Conservation (phyloP, 2,888 invertebrate species). For the Sminthurinus aureus region DNA sequence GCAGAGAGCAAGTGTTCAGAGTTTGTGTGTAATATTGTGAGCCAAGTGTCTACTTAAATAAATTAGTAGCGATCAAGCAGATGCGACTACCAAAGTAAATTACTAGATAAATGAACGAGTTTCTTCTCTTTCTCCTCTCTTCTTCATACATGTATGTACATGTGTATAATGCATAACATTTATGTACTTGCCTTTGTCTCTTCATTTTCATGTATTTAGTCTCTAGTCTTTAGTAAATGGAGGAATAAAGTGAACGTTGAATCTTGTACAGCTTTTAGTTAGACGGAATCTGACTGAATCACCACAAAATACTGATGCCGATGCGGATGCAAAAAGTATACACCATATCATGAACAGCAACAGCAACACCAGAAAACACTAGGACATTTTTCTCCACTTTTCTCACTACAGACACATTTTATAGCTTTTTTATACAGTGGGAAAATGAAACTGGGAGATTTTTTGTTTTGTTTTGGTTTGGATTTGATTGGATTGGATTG, state of each 20-base stretch:
- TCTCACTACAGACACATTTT: background rate
- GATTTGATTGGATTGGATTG: too few relatives aligned
- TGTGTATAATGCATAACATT: too few relatives aligned
- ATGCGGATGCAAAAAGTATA: too few relatives aligned
- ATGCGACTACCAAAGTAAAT: slow-evolving; percentile 36
- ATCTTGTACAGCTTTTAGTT: slow-evolving; percentile 36
- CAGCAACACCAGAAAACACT: too few relatives aligned
- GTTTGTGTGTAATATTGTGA: background rate
- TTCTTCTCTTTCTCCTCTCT: slow-evolving; percentile 4
- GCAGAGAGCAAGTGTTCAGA: background rate
- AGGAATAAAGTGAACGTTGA: too few relatives aligned
- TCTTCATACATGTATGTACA: background rate
- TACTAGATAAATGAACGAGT: slow-evolving; percentile 6
- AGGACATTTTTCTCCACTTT: background rate
- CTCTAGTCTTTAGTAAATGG: too few relatives aligned
- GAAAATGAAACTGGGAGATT: too few relatives aligned
- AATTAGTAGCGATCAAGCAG: slow-evolving; percentile 44
- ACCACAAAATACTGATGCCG: slow-evolving; percentile 36
- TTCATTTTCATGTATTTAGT: too few relatives aligned
- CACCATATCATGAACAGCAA: too few relatives aligned
- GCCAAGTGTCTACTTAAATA: slow-evolving; percentile 42
- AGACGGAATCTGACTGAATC: slow-evolving; percentile 19
- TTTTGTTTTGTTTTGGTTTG: too few relatives aligned
- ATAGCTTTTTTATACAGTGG: too few relatives aligned
- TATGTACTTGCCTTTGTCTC: too few relatives aligned